Conservation (phyloP, 2,113 vertebrate genomes). For the Centrocercus urophasianus region DNA sequence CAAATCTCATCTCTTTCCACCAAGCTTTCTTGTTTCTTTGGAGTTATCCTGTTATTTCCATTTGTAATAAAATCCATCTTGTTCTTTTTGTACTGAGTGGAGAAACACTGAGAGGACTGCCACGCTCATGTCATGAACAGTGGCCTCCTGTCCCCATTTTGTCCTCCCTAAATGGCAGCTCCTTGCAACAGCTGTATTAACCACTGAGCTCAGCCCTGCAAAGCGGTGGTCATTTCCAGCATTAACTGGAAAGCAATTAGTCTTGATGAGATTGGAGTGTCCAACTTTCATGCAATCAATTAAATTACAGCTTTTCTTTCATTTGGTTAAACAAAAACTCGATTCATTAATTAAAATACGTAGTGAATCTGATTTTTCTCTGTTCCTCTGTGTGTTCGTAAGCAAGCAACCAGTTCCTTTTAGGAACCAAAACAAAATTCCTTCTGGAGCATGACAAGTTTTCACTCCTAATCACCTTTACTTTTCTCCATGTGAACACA, state of each 20-base stretch:
- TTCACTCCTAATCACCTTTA: slow-evolving; percentile 21
- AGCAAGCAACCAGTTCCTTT: slow-evolving; percentile 23
- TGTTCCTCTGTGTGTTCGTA: slow-evolving; percentile 4
- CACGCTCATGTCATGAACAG: neutral
- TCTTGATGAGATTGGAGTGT: neutral
- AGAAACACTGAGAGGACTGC: neutral
- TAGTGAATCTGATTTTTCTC: slow-evolving; percentile 25
- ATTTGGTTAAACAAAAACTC: neutral
- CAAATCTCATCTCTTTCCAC: neutral
- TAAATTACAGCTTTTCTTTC: slow-evolving; percentile 33
- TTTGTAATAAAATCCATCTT: neutral
- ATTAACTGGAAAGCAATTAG: slow-evolving; percentile 14
- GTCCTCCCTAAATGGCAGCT: neutral
- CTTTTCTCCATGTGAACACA: neutral
- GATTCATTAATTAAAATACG: slow-evolving; percentile 43
- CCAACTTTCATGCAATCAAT: slow-evolving; percentile 4
- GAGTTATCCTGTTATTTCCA: neutral
- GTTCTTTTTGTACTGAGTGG: neutral
- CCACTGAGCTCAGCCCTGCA: neutral
- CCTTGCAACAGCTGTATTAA: slow-evolving; percentile 14
- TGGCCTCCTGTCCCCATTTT: neutral
- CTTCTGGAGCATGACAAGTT: neutral
- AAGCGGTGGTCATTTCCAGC: slow-evolving; percentile 29
- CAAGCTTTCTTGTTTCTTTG: neutral
- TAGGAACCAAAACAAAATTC: slow-evolving; percentile 8